These are phyloP conservation scores for Peucedramus taeniatus DNA, from an alignment of 2,113 vertebrate genomes.

Conservation along the genomic window DNA sequence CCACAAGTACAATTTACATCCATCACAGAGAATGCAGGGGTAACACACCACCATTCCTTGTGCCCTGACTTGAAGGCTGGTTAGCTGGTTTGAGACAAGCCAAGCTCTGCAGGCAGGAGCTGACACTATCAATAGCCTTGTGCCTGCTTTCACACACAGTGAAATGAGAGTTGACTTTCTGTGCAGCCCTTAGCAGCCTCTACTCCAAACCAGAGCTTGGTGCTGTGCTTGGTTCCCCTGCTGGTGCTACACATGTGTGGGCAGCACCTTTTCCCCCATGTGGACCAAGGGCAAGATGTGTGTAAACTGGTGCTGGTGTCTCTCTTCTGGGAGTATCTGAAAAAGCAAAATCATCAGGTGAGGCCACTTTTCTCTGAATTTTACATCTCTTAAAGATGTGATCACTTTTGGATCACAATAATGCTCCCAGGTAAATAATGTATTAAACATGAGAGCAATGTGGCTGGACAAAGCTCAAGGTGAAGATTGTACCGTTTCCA, in stretches of 20 bases:
- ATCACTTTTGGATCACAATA: background rate
- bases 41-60: background rate
- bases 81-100: background rate
- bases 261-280: accelerated
- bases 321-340: background rate
- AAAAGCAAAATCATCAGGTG: background rate
- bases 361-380: background rate
- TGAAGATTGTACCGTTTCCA: background rate
- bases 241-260: accelerated
- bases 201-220: background rate
- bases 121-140: background rate
- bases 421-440: background rate
- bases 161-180: background rate
- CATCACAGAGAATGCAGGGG: background rate
- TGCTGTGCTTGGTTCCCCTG: background rate
- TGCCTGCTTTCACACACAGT: background rate
- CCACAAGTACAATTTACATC: background rate
- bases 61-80: background rate
- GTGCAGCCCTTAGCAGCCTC: background rate
- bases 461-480: background rate
- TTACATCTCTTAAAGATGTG: background rate
- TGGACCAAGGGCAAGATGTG: background rate
- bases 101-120: background rate
- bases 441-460: accelerated
- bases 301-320: background rate